Base-by-base conservation (phyloP, 2,113 vertebrate genomes). In the Erythrocercus mccallii region DNA sequence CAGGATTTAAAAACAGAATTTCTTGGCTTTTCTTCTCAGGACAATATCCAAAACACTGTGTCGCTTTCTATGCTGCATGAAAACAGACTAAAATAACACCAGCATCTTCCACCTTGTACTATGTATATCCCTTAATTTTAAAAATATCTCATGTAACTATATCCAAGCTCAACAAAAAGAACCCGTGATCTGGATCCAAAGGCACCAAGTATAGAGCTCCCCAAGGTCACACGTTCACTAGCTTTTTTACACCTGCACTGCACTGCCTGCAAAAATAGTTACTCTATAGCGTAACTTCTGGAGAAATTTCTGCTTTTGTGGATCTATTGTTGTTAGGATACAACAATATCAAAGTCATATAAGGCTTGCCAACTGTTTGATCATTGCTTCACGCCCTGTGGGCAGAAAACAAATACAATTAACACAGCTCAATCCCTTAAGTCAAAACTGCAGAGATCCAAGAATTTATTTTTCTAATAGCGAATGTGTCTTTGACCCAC, bases 191-290 rank as follows among this genome's bases (percentile, higher is more conserved):
- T 80, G 28, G 60, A 80, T 54, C 31, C 8, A n/a, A 84, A 81
- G 16, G 12, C 71, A 73, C 23, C 48, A 71, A 81, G 28, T 64
- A 54, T 21, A 88, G 64, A 53, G 83, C 21, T 78, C 47, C 37
- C 27, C 42, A 72, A 62, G 77, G 94, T 82, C 64, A 73, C 22
- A 86, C 9, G 65, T 61, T 79, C 53, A 42, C 65, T 42, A 69
- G 20, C 17, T 80, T 51, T 90, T 57, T 65, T 54, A 53, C 48
- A 62, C 47, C 78, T 86, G 68, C 16, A 31, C 54, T 92, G 83
- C 58, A 25, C 66, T 25, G 50, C 77, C 92, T 97, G 90, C 62
- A 97, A 78, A 95, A 97, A 95, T 74, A 96, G 82, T 79, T 93
- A 77, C 40, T 15, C 35, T 60, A 19, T 3, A 44, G 38, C 51